These are phyloP conservation scores for Tricholauxania praeusta DNA, from an alignment of 2,888 invertebrate genomes.

Conservation along the genomic window DNA sequence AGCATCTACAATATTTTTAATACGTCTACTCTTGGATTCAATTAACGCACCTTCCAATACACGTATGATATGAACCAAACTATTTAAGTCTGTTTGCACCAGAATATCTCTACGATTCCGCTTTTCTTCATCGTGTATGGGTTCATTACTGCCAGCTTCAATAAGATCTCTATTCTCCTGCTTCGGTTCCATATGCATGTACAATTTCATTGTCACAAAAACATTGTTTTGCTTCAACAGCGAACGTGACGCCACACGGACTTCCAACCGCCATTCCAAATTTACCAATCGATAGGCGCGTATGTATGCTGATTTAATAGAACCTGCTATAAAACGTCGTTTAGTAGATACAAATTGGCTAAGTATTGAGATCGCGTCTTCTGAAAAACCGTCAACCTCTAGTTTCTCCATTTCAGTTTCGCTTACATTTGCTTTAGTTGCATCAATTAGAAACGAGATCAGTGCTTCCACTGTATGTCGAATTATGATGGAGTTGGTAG, in stretches of 20 bases:
- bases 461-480: slow-evolving; percentile 76
- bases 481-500: slow-evolving; percentile 69
- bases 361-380: slow-evolving; percentile 60
- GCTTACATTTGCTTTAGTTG: slow-evolving; percentile 76
- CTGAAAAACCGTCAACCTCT: slow-evolving; percentile 52
- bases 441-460: slow-evolving; percentile 79
- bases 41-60: slow-evolving; percentile 74
- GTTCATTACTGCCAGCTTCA: slow-evolving; percentile 47
- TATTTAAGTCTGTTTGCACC: slow-evolving; percentile 74
- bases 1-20: slow-evolving; percentile 63
- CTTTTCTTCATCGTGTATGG: slow-evolving; percentile 58
- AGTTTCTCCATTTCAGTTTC: slow-evolving; percentile 53
- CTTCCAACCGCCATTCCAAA: slow-evolving; percentile 77
- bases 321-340: slow-evolving; percentile 61
- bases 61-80: slow-evolving; percentile 74
- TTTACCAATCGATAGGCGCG: slow-evolving; percentile 68
- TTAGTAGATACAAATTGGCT: slow-evolving; percentile 65
- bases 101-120: slow-evolving; percentile 67
- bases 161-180: slow-evolving; percentile 64
- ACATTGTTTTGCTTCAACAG: slow-evolving; percentile 73
- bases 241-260: slow-evolving; percentile 74
- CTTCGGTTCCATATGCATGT: slow-evolving; percentile 67
- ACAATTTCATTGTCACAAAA: slow-evolving; percentile 72
- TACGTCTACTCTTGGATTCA: slow-evolving; percentile 72
- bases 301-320: slow-evolving; percentile 63